These are phyloP conservation scores for Serripes groenlandicus DNA, from an alignment of 2,888 invertebrate species.

Conservation along the genomic window DNA sequence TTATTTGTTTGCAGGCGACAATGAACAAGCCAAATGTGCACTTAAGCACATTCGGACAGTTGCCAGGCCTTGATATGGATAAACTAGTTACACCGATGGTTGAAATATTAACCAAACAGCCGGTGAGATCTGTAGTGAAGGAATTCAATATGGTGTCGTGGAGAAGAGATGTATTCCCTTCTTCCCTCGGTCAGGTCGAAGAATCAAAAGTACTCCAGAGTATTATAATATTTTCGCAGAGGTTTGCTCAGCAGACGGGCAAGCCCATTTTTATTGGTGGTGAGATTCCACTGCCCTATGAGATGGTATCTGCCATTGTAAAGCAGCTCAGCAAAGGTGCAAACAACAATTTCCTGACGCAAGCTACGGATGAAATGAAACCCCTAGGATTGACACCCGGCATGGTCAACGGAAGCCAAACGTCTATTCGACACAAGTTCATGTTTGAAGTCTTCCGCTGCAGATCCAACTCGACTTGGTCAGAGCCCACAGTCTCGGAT, in stretches of 20 bases:
- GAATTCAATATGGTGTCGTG: slow-evolving; percentile 16
- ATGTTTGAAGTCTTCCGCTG: slow-evolving; percentile 20
- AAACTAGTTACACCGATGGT: neutral
- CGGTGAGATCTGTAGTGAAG: neutral
- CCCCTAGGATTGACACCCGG: neutral
- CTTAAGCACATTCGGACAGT: neutral
- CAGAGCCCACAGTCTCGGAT: neutral
- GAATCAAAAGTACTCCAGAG: neutral
- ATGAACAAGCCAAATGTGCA: neutral
- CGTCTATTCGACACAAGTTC: neutral
- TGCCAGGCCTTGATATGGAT: neutral
- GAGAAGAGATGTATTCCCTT: neutral
- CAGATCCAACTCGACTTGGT: neutral
- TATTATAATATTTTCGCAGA: slow-evolving; percentile 8
- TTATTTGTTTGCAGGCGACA: neutral
- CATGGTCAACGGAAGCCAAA: neutral
- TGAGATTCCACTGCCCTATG: slow-evolving; percentile 7
- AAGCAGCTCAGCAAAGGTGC: too few relatives aligned
- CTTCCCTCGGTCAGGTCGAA: neutral
- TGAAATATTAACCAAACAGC: neutral
- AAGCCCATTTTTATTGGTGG: slow-evolving; percentile 15
- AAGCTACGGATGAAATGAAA: slow-evolving; percentile 9
- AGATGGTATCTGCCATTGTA: too few relatives aligned
- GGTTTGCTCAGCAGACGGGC: neutral
- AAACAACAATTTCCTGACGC: too few relatives aligned